A percentile compares a stretch with the other conserved stretches of the same genome.
Evolutionary conservation across 2,113 vertebrate genomes (phyloP).

Genomic region (Eudyptes chrysolophus): DNA sequence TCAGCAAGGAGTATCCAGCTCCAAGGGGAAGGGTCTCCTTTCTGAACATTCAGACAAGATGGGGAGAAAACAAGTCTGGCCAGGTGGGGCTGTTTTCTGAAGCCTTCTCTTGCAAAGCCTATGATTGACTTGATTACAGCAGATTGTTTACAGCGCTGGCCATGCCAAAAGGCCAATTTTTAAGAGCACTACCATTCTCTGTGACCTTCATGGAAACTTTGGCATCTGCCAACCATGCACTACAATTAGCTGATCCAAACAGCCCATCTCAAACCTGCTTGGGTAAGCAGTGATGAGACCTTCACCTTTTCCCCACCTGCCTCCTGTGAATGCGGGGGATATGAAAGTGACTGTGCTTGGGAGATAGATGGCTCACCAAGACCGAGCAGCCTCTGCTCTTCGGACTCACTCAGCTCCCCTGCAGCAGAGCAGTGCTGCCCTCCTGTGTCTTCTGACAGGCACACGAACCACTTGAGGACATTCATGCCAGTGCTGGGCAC

Average conservation of each 20-base stretch:
- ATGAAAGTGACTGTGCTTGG: not conserved
- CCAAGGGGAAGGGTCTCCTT: not conserved
- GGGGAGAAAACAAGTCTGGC: not conserved
- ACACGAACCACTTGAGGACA: not conserved
- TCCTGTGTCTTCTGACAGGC: not conserved
- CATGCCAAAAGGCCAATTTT: not conserved
- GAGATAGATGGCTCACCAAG: not conserved
- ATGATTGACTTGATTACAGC: rapidly evolving
- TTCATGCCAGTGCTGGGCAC: not conserved
- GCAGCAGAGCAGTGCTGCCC: not conserved
- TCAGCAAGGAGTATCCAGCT: not conserved
- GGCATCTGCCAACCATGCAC: rapidly evolving
- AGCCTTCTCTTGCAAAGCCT: not conserved
- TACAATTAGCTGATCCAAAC: not conserved
- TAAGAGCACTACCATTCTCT: not conserved
- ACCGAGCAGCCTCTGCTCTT: not conserved
- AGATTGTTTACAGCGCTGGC: not conserved
- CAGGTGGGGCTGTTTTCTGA: not conserved
- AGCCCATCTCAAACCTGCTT: not conserved
- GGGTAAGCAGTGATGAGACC: not conserved
- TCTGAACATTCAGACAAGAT: rapidly evolving
- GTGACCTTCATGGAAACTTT: not conserved
- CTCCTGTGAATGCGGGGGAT: not conserved
- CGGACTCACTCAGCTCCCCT: not conserved
- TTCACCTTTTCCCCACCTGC: not conserved